Evolutionary conservation across 1,140 invertebrate species (phyloP).

Genomic region (Drosophila kikkawai): DNA sequence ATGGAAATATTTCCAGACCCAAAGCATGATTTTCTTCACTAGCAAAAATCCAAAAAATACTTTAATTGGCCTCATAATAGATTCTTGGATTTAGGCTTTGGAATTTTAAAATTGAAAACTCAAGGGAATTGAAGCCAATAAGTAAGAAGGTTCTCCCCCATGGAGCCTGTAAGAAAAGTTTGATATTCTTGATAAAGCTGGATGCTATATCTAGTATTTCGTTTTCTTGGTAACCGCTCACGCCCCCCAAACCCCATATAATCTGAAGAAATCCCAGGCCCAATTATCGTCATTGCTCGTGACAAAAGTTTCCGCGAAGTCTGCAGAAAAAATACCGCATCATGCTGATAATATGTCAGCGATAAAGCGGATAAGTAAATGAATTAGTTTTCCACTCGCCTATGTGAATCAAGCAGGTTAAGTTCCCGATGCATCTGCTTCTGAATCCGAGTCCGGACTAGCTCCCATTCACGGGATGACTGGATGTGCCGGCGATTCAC

Average conservation of each 20-base stretch:
- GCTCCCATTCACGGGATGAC: constrained; percentile 20
- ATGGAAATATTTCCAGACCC: not conserved
- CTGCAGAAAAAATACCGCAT: constrained; percentile 52
- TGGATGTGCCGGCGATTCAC: constrained; percentile 11
- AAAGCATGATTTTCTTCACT: not conserved
- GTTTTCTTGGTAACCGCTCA: not conserved
- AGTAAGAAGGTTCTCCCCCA: not conserved
- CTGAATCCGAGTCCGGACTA: constrained; percentile 1
- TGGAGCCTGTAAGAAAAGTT: too few species aligned
- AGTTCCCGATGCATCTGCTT: not conserved
- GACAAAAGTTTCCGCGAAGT: constrained; percentile 78
- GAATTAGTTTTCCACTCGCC: constrained; percentile 23
- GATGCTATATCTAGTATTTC: not conserved
- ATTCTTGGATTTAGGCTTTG: not conserved
- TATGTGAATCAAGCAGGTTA: constrained; percentile 2
- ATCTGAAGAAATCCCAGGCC: constrained; percentile 56
- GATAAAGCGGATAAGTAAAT: constrained; percentile 32
- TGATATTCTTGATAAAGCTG: not conserved
- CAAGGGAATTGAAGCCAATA: not conserved
- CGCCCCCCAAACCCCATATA: constrained; percentile 21
- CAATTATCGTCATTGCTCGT: constrained; percentile 45
- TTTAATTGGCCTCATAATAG: not conserved
- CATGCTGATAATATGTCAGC: constrained; percentile 66
- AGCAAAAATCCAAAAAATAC: not conserved
- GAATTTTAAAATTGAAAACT: not conserved